phyloP scores from a whole-genome alignment of 2,797 vertebrate genomes.

The Catharus ustulatus region DNA sequence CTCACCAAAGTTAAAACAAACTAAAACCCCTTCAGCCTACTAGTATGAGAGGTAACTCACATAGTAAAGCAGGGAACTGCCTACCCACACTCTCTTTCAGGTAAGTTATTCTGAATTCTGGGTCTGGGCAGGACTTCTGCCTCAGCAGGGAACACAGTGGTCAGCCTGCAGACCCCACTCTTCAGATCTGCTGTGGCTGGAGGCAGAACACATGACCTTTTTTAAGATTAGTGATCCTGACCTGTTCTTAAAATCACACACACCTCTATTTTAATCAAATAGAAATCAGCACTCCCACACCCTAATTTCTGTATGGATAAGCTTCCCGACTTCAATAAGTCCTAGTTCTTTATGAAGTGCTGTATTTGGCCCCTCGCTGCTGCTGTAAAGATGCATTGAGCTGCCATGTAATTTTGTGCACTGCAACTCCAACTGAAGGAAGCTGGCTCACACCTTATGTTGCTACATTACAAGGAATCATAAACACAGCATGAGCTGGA shows the following conservation, averaged over 20 bases:
- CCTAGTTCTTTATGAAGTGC: conserved; percentile 15
- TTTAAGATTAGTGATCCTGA: neutral
- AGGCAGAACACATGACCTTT: neutral
- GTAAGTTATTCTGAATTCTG: neutral
- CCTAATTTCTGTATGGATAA: neutral
- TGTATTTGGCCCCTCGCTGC: neutral
- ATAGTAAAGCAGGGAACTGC: neutral
- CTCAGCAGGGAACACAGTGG: neutral
- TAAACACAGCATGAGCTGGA: neutral
- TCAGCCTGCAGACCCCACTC: neutral
- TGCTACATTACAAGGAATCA: neutral
- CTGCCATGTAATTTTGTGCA: neutral
- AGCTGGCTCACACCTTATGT: neutral
- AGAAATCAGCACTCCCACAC: neutral
- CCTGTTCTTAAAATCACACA: neutral
- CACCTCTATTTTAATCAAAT: conserved; percentile 5
- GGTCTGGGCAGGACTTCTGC: neutral
- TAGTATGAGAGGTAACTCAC: neutral
- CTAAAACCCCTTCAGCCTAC: neutral
- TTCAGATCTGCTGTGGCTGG: neutral
- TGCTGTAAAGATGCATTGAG: neutral
- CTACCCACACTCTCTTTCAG: neutral
- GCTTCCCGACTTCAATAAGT: neutral
- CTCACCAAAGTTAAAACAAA: neutral
- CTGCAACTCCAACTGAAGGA: neutral